Percentiles rank a stretch among this genome's conserved stretches.
These are phyloP conservation scores for Cheilosia variabilis DNA, from an alignment of 2,888 invertebrate species.

Conservation along the genomic window DNA sequence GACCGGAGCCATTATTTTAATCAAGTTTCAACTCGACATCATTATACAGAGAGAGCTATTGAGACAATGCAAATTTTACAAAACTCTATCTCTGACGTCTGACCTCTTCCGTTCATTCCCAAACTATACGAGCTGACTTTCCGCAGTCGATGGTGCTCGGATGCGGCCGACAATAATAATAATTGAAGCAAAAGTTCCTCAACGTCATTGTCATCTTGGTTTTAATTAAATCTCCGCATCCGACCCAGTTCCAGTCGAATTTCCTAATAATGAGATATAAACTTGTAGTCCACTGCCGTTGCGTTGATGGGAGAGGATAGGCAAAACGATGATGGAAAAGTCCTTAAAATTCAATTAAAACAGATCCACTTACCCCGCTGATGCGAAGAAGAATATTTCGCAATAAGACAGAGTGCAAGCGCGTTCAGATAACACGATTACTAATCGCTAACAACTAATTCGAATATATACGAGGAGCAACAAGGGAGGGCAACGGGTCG, in stretches of 20 bases:
- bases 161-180: conserved; percentile 2
- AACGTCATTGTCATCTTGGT: conserved; percentile 37
- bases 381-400: background rate
- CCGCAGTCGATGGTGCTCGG: background rate
- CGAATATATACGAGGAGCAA: background rate
- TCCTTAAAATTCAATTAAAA: conserved; percentile 66
- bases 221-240: conserved; percentile 63
- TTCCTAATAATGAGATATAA: conserved; percentile 55
- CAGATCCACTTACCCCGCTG: conserved; percentile 35
- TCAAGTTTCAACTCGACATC: conserved; percentile 20
- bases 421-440: conserved; percentile 42
- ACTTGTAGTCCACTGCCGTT: conserved; percentile 7
- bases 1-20: conserved; percentile 32
- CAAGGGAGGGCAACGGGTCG: background rate
- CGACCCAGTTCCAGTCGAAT: conserved; percentile 54
- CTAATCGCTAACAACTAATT: conserved; percentile 52
- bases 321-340: conserved; percentile 30
- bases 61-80: conserved; percentile 27
- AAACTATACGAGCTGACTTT: background rate
- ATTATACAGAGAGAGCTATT: conserved; percentile 9
- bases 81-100: conserved; percentile 7
- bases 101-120: conserved; percentile 1
- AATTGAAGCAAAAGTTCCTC: conserved; percentile 48
- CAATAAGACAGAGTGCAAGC: conserved; percentile 14
- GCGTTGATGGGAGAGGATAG: background rate